Evolutionary conservation across 2,888 invertebrate genomes (phyloP), one percentile per base, ranked within the genome.

Genomic region (Sesamia inferens): DNA sequence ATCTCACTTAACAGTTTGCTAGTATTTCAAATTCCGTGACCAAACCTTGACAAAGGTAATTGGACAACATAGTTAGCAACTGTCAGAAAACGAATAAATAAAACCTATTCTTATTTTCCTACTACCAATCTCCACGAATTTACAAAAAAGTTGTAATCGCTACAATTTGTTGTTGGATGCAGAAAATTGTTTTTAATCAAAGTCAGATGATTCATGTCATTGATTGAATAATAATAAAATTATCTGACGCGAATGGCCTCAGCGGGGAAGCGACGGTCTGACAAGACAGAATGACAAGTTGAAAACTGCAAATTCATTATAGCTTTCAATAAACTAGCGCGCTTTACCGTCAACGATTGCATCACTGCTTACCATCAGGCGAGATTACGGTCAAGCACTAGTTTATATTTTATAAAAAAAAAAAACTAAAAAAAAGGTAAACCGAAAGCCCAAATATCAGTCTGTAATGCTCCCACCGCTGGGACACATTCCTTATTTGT

Each of bases 101-200:
- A 54, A n/a, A 54, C 55, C 55, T 55, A 14, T 7, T 55, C 55
- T 55, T 22, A 55, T 22, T 55, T 57, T 22, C 22, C 55, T 22
- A 55, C 22, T 13, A 22, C 55, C 71, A 58, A 14, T 70, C 44
- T 59, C 13, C 22, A 48, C 39, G 3, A n/a, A 39, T 51, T 19
- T 66, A 57, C 58, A 14, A 73, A 44, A 44, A 4, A 39, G 39
- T 39, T 13, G 0, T 24, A 59, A 24, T 39, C 57, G 16, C n/a
- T 48, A 24, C n/a, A 51, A 54, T 74, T 76, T 55, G 13, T 75
- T 55, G 24, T 16, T 62, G 13, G 55, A 61, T 42, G 76, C 76
- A 68, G n/a, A 54, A 76, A 76, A 76, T 62, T 48, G 42, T 54
- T 3, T 59, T 74, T 59, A 74, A 74, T 39, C 59, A 14, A 75